phyloP scores from a whole-genome alignment of 2,888 invertebrate genomes.

The Camptogramma bilineatum region DNA sequence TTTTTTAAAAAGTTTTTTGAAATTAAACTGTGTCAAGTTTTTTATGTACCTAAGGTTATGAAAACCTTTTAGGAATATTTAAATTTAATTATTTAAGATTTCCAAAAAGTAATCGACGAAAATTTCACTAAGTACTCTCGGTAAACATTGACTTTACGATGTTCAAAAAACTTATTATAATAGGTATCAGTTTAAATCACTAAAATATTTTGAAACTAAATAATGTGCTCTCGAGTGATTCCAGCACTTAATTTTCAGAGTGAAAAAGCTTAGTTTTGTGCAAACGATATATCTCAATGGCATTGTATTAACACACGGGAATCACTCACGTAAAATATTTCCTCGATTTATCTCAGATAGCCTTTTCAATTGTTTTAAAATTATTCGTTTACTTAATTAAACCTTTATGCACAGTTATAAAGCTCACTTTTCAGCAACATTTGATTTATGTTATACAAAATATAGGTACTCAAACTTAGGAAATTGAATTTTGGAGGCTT shows the following conservation, averaged over 20 bases:
- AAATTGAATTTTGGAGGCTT: conserved; percentile 26
- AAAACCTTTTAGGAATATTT: not conserved
- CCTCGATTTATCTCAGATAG: not conserved
- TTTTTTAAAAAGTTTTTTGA: too few species aligned
- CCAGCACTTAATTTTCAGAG: too few species aligned
- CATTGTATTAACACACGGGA: too few species aligned
- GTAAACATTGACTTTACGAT: not conserved
- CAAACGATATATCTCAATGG: not conserved
- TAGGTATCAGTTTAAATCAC: too few species aligned
- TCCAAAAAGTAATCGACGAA: not conserved
- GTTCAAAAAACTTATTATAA: too few species aligned
- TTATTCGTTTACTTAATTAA: not conserved
- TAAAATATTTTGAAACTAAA: too few species aligned
- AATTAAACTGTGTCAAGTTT: too few species aligned
- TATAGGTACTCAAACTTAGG: conserved; percentile 10
- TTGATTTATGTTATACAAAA: not conserved
- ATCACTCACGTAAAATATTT: too few species aligned
- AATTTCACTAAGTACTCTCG: not conserved
- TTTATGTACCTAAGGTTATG: too few species aligned
- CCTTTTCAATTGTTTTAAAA: not conserved
- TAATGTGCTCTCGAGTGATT: too few species aligned
- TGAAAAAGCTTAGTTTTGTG: not conserved
- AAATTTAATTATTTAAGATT: too few species aligned
- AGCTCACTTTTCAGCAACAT: not conserved
- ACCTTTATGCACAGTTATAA: not conserved